phyloP scores from a whole-genome alignment of 2,113 vertebrate species.

The Anthoscopus minutus region DNA sequence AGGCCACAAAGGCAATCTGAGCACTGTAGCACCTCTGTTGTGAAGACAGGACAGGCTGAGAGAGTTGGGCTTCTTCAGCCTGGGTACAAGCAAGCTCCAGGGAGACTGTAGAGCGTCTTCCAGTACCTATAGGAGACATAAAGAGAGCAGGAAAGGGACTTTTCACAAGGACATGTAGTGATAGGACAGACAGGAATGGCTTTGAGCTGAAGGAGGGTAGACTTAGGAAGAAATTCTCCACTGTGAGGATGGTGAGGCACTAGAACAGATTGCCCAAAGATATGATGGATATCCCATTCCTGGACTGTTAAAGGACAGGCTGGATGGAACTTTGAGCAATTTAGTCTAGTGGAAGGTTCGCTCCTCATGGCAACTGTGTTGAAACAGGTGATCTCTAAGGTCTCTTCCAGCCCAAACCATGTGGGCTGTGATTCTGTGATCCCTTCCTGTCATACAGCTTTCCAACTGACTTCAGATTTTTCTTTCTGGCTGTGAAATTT shows the following conservation, averaged over 20 bases:
- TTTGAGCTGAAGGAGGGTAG: neutral
- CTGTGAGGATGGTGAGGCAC: neutral
- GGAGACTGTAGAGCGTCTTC: fast-evolving
- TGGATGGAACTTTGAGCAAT: neutral
- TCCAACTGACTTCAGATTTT: neutral
- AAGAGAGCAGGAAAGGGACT: neutral
- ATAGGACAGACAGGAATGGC: neutral
- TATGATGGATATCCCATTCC: neutral
- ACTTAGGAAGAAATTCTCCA: neutral
- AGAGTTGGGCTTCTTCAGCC: neutral
- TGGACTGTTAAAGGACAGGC: neutral
- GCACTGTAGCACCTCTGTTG: neutral
- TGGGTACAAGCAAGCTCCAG: neutral
- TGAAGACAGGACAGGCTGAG: neutral
- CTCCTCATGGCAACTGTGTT: neutral
- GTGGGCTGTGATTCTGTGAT: neutral
- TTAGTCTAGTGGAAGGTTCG: neutral
- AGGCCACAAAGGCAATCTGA: neutral
- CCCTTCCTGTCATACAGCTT: neutral
- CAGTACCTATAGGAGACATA: neutral
- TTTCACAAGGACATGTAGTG: neutral
- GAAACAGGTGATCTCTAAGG: neutral
- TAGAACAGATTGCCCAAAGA: neutral
- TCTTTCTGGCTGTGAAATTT: neutral
- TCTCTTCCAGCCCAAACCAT: neutral